phyloP scores from a whole-genome alignment of 2,113 vertebrate species.

The Phocoena sinus region DNA sequence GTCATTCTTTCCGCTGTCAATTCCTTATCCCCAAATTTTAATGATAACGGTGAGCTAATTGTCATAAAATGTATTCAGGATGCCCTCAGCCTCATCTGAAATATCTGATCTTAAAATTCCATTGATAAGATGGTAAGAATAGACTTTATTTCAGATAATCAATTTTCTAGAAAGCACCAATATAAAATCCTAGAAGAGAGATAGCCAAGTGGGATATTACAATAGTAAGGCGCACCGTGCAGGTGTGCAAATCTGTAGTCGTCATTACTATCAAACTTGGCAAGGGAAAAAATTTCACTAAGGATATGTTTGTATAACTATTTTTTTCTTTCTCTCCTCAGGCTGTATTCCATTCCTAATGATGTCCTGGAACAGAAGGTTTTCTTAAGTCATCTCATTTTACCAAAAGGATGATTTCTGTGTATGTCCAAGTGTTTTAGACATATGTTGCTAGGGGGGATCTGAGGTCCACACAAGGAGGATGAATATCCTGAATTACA shows the following conservation, averaged over 20 bases:
- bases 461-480: not conserved
- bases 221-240: not conserved
- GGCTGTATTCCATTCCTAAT: constrained; percentile 13
- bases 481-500: not conserved
- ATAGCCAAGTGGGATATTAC: not conserved
- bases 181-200: not conserved
- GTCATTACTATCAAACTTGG: not conserved
- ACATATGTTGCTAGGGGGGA: not conserved
- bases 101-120: not conserved
- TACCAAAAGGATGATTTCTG: not conserved
- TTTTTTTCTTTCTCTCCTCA: constrained; percentile 44
- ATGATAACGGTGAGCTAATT: not conserved
- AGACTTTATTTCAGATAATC: not conserved
- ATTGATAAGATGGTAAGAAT: not conserved
- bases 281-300: not conserved
- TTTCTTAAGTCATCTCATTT: constrained; percentile 13
- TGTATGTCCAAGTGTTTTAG: not conserved
- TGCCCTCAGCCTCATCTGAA: constrained; percentile 1
- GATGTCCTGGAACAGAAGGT: not conserved
- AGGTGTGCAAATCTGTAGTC: not conserved
- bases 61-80: constrained; percentile 38
- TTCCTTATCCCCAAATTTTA: not conserved
- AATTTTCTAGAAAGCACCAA: not conserved
- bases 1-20: not conserved
- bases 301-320: not conserved